Evolutionary conservation across 2,797 vertebrate species (phyloP).

Genomic region (Arrhamphus sclerolepis): DNA sequence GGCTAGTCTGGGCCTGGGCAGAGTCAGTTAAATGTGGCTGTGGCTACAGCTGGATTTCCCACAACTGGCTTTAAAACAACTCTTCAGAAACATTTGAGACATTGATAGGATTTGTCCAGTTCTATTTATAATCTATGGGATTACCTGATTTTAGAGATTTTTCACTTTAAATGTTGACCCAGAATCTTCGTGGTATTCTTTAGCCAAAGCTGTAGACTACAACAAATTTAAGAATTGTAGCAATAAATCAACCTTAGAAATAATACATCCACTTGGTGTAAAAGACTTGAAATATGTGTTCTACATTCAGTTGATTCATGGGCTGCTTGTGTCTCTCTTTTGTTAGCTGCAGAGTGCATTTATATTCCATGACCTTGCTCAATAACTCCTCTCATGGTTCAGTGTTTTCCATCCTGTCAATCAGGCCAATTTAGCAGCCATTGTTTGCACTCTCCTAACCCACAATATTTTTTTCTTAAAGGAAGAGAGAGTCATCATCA

Average conservation of each 20-base stretch:
- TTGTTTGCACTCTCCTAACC: conserved; percentile 17
- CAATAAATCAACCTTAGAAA: background rate
- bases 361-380: conserved; percentile 39
- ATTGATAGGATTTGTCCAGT: no score
- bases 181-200: no score
- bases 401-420: conserved; percentile 32
- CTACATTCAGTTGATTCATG: background rate
- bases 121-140: background rate
- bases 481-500: conserved; percentile 35
- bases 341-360: conserved; percentile 24
- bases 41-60: no score
- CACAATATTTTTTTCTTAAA: conserved; percentile 39
- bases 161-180: no score
- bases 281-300: background rate
- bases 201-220: no score
- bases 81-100: no score
- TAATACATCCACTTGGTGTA: background rate
- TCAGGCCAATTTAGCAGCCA: conserved; percentile 48
- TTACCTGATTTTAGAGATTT: background rate
- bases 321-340: conserved; percentile 4
- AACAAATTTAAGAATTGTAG: background rate
- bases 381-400: conserved; percentile 32
- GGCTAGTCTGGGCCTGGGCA: no score
- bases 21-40: no score
- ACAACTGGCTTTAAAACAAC: no score